phyloP scores from a whole-genome alignment of 2,797 vertebrate genomes.

The Garrulus glandarius region DNA sequence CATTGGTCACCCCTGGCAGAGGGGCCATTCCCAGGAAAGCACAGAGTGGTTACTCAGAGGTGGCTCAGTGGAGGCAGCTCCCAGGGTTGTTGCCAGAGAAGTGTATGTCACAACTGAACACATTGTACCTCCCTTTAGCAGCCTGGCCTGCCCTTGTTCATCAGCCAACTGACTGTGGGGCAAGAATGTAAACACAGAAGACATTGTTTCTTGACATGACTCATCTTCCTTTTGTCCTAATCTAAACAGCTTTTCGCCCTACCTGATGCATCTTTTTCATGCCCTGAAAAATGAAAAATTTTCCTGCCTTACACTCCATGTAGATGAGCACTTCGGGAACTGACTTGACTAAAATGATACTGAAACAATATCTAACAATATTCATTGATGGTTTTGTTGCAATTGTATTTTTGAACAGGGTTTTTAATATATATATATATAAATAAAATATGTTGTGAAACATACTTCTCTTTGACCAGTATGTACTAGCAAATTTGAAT shows the following conservation, averaged over 20 bases:
- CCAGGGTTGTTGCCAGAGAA: neutral
- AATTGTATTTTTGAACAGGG: neutral
- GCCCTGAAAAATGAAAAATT: neutral
- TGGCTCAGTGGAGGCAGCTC: neutral
- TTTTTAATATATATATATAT: neutral
- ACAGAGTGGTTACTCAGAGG: neutral
- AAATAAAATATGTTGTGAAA: neutral
- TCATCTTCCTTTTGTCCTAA: neutral
- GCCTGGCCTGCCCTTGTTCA: neutral
- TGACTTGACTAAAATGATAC: neutral
- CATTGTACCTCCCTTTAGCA: neutral
- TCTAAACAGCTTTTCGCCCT: neutral
- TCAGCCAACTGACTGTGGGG: neutral
- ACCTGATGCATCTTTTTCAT: neutral
- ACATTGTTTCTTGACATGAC: neutral
- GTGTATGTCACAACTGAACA: accelerated
- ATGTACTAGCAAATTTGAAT: neutral
- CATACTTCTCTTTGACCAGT: neutral
- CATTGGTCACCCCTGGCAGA: neutral
- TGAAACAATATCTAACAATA: neutral
- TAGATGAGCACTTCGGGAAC: neutral
- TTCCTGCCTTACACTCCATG: neutral
- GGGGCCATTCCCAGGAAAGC: neutral
- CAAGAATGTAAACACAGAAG: neutral
- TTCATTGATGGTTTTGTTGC: neutral